Evolutionary conservation across 2,888 invertebrate species (phyloP).

Genomic region (Danaus chrysippus): DNA sequence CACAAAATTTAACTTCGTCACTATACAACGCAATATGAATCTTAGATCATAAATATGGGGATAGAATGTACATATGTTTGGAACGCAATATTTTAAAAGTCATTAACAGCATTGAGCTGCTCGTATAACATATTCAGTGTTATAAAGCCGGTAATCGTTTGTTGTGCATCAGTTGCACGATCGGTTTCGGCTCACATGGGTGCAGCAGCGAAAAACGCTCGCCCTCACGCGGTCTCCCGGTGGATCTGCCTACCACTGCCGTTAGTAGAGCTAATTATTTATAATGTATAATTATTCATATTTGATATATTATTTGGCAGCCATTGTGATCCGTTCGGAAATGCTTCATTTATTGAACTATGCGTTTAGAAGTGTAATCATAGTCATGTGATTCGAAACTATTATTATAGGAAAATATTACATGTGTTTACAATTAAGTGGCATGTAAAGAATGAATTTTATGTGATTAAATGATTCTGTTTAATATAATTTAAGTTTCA

Average conservation of each 20-base stretch:
- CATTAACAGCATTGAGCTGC: conserved; percentile 61
- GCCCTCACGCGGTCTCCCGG: conserved; percentile 72
- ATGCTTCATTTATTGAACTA: conserved; percentile 15
- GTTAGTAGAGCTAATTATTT: conserved; percentile 42
- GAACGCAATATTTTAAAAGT: conserved; percentile 51
- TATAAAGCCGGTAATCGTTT: conserved; percentile 65
- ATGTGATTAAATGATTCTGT: too few species aligned
- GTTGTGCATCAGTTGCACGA: conserved; percentile 56
- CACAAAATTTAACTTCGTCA: conserved; percentile 15
- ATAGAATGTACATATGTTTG: conserved; percentile 41
- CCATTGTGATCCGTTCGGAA: not conserved
- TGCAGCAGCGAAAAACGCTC: conserved; percentile 70
- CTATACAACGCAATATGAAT: conserved; percentile 38
- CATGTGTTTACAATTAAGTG: not conserved
- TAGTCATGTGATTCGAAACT: not conserved
- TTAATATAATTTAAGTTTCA: too few species aligned
- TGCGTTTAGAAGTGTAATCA: conserved; percentile 11
- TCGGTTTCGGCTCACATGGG: conserved; percentile 71
- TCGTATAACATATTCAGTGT: conserved; percentile 63
- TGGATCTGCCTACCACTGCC: conserved; percentile 72
- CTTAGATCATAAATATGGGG: conserved; percentile 28
- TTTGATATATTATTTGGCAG: conserved; percentile 11
- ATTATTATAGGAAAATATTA: conserved; percentile 6
- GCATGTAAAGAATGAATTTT: too few species aligned
- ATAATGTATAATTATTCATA: conserved; percentile 20